A percentile compares a stretch with the other conserved stretches of the same genome.
Conservation (phyloP, 2,888 invertebrate species). For the Nomada fucata region DNA sequence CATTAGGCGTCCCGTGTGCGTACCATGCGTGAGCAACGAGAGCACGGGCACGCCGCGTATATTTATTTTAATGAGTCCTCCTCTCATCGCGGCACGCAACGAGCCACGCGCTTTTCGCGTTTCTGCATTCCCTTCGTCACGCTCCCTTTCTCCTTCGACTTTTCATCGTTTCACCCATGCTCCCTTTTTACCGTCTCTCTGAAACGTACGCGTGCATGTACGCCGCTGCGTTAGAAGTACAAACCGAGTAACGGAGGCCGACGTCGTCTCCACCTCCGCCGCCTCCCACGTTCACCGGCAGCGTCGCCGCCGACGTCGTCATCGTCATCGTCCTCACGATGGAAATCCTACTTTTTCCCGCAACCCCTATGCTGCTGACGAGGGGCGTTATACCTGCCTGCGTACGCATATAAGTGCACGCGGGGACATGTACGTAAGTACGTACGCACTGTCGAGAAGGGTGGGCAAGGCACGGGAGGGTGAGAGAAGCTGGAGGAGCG, state of each 20-base stretch:
- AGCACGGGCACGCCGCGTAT: conserved; percentile 68
- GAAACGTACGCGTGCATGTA: conserved; percentile 24
- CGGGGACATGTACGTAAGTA: conserved; percentile 68
- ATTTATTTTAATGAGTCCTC: conserved; percentile 81
- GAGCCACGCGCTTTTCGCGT: conserved; percentile 73
- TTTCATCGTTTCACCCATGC: conserved; percentile 48
- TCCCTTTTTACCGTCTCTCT: conserved; percentile 45
- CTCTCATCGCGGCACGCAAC: conserved; percentile 68
- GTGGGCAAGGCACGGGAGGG: conserved; percentile 50
- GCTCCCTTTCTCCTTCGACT: conserved; percentile 50
- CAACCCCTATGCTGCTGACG: conserved; percentile 70
- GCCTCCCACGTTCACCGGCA: conserved; percentile 5
- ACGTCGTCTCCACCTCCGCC: conserved; percentile 29
- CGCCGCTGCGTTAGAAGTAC: conserved; percentile 16
- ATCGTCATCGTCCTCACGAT: conserved; percentile 64
- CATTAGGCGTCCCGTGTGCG: conserved; percentile 47
- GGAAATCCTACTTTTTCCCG: conserved; percentile 76
- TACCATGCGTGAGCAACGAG: conserved; percentile 57
- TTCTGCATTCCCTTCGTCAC: conserved; percentile 63
- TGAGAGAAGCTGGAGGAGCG: conserved; percentile 63
- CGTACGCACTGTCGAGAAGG: conserved; percentile 65
- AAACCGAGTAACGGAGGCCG: conserved; percentile 48
- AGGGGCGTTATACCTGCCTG: conserved; percentile 77
- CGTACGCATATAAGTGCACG: conserved; percentile 78
- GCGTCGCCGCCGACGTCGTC: conserved; percentile 43